Percentiles rank a stretch among this genome's conserved stretches.
Conservation (phyloP, 1,140 invertebrate species). For the Sinonovacula constricta region DNA sequence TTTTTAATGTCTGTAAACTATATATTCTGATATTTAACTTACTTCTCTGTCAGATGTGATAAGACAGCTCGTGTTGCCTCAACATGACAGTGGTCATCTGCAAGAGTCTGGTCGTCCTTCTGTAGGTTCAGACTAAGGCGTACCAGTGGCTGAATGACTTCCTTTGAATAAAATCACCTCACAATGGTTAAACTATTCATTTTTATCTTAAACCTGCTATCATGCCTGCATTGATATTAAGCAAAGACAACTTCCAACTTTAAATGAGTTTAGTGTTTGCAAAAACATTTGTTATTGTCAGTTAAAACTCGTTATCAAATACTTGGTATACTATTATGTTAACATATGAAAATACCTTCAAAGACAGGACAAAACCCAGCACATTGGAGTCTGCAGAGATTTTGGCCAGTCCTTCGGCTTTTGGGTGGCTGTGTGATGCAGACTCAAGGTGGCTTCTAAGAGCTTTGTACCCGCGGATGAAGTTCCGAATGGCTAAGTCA, state of each 20-base stretch:
- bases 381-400: not conserved
- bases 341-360: constrained; percentile 1
- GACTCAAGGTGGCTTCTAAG: constrained; percentile 26
- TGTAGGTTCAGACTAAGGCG: constrained; percentile 1
- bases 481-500: not conserved
- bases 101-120: not conserved
- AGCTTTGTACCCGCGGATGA: constrained; percentile 3
- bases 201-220: not conserved
- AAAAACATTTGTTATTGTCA: no score
- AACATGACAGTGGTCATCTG: not conserved
- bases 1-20: not conserved
- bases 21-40: not conserved
- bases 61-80: not conserved
- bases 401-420: constrained; percentile 28
- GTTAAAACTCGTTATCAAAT: no score
- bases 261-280: no score
- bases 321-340: no score
- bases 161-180: not conserved
- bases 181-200: not conserved
- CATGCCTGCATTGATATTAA: not conserved
- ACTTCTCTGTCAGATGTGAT: not conserved
- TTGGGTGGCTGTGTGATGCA: not conserved
- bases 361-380: constrained; percentile 1
- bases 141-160: constrained; percentile 5
- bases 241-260: not conserved